Conservation (phyloP, 2,888 invertebrate genomes). For the Pharmacophagus antenor region DNA sequence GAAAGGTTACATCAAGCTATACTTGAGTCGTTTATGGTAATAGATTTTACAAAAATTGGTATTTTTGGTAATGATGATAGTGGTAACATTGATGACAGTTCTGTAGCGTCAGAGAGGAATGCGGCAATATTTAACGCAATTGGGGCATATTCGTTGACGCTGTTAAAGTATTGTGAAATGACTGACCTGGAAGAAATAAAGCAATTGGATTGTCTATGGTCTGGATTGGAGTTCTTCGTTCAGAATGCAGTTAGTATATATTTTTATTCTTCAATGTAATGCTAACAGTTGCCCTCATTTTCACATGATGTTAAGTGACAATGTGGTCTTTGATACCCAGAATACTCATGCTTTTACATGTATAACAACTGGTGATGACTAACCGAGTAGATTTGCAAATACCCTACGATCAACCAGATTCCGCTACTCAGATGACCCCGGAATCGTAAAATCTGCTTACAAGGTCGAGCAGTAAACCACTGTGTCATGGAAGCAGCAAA, state of each 20-base stretch:
- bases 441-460: too few relatives aligned
- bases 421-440: too few relatives aligned
- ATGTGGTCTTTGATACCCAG: too few relatives aligned
- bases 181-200: slow-evolving; percentile 55
- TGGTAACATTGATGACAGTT: slow-evolving; percentile 55
- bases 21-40: slow-evolving; percentile 60
- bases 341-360: too few relatives aligned
- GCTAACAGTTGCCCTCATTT: background rate
- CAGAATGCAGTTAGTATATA: slow-evolving; percentile 62
- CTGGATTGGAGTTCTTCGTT: slow-evolving; percentile 62
- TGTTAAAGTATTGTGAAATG: slow-evolving; percentile 68
- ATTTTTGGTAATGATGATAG: slow-evolving; percentile 37
- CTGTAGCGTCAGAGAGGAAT: slow-evolving; percentile 47
- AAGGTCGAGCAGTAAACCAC: too few relatives aligned
- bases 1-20: slow-evolving; percentile 63
- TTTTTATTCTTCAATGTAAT: too few relatives aligned
- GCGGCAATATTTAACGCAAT: slow-evolving; percentile 67
- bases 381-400: too few relatives aligned
- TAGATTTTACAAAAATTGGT: slow-evolving; percentile 52
- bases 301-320: background rate
- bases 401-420: too few relatives aligned
- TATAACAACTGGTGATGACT: too few relatives aligned
- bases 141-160: slow-evolving; percentile 63
- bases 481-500: too few relatives aligned
- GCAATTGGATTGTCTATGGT: slow-evolving; percentile 63